These are phyloP conservation scores for Drosophila elegans DNA, from an alignment of 1,140 invertebrate species.

Conservation along the genomic window DNA sequence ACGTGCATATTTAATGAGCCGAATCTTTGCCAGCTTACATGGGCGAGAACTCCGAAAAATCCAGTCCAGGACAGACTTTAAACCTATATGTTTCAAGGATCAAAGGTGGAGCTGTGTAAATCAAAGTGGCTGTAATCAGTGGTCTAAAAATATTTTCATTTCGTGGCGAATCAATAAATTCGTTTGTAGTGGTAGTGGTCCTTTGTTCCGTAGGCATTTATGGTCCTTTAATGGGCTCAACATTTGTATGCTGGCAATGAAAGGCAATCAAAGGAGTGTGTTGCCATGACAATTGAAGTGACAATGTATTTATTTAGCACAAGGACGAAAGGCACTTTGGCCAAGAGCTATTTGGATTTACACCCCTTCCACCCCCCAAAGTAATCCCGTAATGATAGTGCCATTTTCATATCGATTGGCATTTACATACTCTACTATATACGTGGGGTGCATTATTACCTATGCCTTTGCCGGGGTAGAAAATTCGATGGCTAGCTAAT, in stretches of 20 bases:
- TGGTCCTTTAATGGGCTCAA: slow-evolving; percentile 43
- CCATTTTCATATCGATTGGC: slow-evolving; percentile 40
- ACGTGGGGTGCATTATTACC: slow-evolving; percentile 14
- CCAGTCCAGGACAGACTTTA: background rate
- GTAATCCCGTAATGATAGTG: slow-evolving; percentile 26
- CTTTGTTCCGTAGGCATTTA: slow-evolving; percentile 31
- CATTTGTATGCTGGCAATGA: slow-evolving; percentile 31
- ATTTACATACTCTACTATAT: slow-evolving; percentile 26
- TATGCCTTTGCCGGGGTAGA: slow-evolving; percentile 7
- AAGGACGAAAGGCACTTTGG: slow-evolving; percentile 8
- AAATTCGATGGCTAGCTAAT: slow-evolving; percentile 26
- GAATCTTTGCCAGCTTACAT: slow-evolving; percentile 20
- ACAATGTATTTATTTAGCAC: slow-evolving; percentile 29
- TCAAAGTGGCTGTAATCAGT: slow-evolving; percentile 13
- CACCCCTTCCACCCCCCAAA: background rate
- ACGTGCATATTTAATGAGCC: slow-evolving; percentile 26
- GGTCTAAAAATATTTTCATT: slow-evolving; percentile 22
- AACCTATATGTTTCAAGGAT: slow-evolving; percentile 2
- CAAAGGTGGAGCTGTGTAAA: slow-evolving; percentile 3
- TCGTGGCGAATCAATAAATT: slow-evolving; percentile 47
- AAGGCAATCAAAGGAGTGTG: slow-evolving; percentile 23
- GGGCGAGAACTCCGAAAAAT: slow-evolving; percentile 29
- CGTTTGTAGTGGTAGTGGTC: slow-evolving; percentile 10
- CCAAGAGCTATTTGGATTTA: slow-evolving; percentile 1
- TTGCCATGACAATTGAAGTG: slow-evolving; percentile 13